Evolutionary conservation across 2,113 vertebrate genomes (phyloP).

Genomic region (Scortum barcoo): DNA sequence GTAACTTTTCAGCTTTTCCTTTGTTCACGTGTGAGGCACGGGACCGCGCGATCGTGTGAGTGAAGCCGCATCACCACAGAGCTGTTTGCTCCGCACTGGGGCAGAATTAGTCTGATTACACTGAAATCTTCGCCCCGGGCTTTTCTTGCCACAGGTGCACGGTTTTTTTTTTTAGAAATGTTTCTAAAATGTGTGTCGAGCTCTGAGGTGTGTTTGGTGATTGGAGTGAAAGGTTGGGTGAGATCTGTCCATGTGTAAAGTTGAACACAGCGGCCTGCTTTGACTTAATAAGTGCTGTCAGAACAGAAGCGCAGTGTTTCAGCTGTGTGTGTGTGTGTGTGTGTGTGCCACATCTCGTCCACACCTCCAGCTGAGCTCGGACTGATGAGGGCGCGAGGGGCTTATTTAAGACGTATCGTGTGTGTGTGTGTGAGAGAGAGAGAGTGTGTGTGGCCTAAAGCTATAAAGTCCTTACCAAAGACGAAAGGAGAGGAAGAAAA

Average conservation of each 20-base stretch:
- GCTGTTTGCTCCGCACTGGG: neutral
- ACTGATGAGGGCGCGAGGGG: slow-evolving; percentile 5
- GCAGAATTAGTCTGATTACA: neutral
- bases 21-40: neutral
- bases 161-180: neutral
- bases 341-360: slow-evolving; percentile 31
- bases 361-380: slow-evolving; percentile 47
- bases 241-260: too few species aligned
- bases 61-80: slow-evolving; percentile 24
- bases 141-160: neutral
- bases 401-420: slow-evolving; percentile 37
- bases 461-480: slow-evolving; percentile 17
- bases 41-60: neutral
- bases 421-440: neutral
- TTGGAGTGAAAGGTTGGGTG: too few species aligned
- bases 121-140: neutral
- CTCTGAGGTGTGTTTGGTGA: neutral
- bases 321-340: slow-evolving; percentile 6
- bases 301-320: slow-evolving; percentile 14
- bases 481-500: neutral
- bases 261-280: too few species aligned
- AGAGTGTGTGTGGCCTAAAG: slow-evolving; percentile 17
- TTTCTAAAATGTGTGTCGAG: neutral
- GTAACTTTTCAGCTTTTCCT: too few species aligned
- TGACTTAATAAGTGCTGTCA: slow-evolving; percentile 15